Evolutionary conservation across 2,113 vertebrate species (phyloP).

Genomic region (Malurus elegans): DNA sequence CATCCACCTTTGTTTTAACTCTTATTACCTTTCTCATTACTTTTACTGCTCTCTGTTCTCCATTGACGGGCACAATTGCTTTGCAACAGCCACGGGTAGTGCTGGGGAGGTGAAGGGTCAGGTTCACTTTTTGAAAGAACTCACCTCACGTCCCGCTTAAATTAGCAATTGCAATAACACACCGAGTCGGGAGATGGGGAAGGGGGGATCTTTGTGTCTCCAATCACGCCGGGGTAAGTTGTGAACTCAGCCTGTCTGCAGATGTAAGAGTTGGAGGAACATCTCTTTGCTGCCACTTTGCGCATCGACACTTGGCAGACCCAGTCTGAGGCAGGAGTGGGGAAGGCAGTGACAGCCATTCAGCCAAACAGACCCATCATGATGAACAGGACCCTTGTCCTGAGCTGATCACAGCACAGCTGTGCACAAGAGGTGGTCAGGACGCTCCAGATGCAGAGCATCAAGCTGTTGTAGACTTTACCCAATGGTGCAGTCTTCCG

Average conservation of each 20-base stretch:
- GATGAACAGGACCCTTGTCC: not conserved
- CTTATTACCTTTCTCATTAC: constrained; percentile 47
- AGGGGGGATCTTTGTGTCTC: not conserved
- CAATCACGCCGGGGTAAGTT: not conserved
- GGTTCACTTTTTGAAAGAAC: constrained; percentile 33
- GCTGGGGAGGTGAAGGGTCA: constrained; percentile 47
- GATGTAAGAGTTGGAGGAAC: not conserved
- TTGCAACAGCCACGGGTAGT: constrained; percentile 1
- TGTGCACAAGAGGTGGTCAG: not conserved
- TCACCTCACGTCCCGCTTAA: not conserved
- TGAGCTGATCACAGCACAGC: fast-evolving
- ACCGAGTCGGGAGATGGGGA: not conserved
- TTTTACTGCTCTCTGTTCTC: constrained; percentile 48
- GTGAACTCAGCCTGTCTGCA: not conserved
- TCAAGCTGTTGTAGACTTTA: too few species aligned
- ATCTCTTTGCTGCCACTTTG: not conserved
- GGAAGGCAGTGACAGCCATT: not conserved
- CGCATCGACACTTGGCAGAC: not conserved
- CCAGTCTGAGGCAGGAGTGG: not conserved
- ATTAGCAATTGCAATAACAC: constrained; percentile 40
- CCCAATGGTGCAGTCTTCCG: not conserved
- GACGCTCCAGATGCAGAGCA: not conserved
- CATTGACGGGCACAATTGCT: constrained; percentile 50
- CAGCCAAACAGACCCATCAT: not conserved
- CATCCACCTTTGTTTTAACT: constrained; percentile 66